Percentiles rank a stretch among this genome's conserved stretches.
Conservation (phyloP, 2,888 invertebrate genomes). For the Meliscaeva auricollis region DNA sequence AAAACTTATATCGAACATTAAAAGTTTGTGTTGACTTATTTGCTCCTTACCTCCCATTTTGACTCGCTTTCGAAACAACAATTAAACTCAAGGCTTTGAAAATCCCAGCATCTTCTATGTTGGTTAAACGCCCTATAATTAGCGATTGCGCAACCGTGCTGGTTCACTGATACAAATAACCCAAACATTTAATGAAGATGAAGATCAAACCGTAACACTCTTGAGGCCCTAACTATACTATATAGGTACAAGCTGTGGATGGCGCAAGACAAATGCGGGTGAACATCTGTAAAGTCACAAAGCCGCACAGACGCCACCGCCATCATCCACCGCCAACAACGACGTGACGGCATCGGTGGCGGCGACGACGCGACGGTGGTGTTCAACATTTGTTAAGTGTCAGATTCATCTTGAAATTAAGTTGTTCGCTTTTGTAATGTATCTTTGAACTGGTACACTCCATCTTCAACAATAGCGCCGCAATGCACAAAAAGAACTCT, state of each 20-base stretch:
- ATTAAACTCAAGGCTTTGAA: neutral
- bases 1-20: too few species aligned
- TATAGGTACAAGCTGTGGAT: constrained; percentile 30
- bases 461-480: constrained; percentile 53
- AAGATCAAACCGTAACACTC: constrained; percentile 60
- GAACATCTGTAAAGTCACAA: constrained; percentile 37
- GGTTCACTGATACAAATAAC: constrained; percentile 7
- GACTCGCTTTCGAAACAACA: too few species aligned
- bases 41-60: too few species aligned
- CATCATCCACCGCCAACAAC: neutral
- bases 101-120: constrained; percentile 1
- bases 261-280: constrained; percentile 58
- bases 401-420: constrained; percentile 77
- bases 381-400: constrained; percentile 76
- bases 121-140: constrained; percentile 17
- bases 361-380: constrained; percentile 17
- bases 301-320: constrained; percentile 1
- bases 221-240: constrained; percentile 24
- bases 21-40: too few species aligned
- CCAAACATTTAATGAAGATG: constrained; percentile 15
- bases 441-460: constrained; percentile 63
- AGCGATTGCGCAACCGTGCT: constrained; percentile 42
- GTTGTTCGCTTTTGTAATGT: constrained; percentile 76
- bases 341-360: neutral
- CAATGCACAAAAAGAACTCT: constrained; percentile 67